These are phyloP conservation scores for Anguilla pacifica DNA, from an alignment of 2,797 vertebrate species.

Conservation along the genomic window DNA sequence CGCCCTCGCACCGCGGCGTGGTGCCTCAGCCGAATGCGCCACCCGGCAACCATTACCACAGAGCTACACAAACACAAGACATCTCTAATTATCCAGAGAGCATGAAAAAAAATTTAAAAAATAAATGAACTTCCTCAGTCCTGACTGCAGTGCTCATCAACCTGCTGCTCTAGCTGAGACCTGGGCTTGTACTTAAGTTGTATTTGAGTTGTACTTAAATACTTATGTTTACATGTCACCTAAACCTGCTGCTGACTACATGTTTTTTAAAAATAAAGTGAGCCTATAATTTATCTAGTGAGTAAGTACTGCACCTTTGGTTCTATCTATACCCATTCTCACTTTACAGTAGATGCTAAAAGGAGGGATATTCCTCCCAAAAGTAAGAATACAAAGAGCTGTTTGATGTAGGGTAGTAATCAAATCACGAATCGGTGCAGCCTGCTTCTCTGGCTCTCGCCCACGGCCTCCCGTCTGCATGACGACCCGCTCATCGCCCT, in stretches of 20 bases:
- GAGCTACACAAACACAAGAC: too few species aligned
- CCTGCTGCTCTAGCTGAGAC: not conserved
- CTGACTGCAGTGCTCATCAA: not conserved
- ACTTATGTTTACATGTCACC: too few species aligned
- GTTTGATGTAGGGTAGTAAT: not conserved
- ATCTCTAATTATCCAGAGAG: not conserved
- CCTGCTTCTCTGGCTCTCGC: slow-evolving; percentile 35
- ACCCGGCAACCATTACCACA: not conserved
- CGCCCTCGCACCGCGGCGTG: not conserved
- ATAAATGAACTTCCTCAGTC: not conserved
- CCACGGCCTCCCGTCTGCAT: slow-evolving; percentile 40
- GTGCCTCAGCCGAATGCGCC: too few species aligned
- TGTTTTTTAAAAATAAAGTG: too few species aligned
- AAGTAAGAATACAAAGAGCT: not conserved
- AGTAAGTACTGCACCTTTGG: not conserved
- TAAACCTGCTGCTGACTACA: too few species aligned
- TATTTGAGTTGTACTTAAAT: not conserved
- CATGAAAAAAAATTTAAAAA: not conserved
- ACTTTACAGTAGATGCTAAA: not conserved
- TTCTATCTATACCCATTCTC: not conserved
- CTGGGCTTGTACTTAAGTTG: not conserved
- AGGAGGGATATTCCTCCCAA: not conserved
- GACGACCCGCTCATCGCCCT: slow-evolving; percentile 11
- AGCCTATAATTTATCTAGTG: too few species aligned
- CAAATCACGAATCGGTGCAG: not conserved